Base-by-base conservation (phyloP, 64 coral and sea anemone genomes). In the Pocillopora verrucosa region DNA sequence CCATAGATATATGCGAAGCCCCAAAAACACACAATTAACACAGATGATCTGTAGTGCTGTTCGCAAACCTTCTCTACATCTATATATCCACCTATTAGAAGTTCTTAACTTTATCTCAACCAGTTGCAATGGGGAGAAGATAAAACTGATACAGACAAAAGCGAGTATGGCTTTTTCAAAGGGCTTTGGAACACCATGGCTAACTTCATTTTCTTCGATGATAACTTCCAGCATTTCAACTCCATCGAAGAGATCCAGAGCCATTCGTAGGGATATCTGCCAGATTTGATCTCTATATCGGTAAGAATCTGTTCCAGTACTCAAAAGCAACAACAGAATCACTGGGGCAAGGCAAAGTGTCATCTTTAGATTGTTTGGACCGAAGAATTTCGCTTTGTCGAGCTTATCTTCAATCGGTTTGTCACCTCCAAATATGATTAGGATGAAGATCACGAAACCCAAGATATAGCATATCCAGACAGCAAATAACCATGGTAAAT, bases 181-280 rank as follows among this genome's bases (percentile, higher is more conserved):
- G 1, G 3, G 7, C 38, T 30, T 41, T 19, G 93, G 15, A n/a
- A 90, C 13, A 9, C 84, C 64, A 5, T 74, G 51, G 2, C 58
- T 60, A 17, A 77, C 58, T 65, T 77, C 36, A 13, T 87, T 63
- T 58, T 87, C 77, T 86, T 91, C 89, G 1, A 93, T 26, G 13
- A 93, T 13, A 2, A 93, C 76, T 63, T 88, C 84, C 22, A 93
- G 74, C 41, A 88, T 75, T 88, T 93, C 91, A 0, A 93, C 72
- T 16, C 68, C 56, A 77, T 95, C 93, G 25, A 95, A 95, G 0
- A 95, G 58, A 57, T 95, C 85, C 38, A 95, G 10, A 11, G 86
- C 86, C 9, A 89, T 92, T 1, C 65, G 22, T 15, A 87, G 19
- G 0, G 67, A 91, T 1, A 95, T 58, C 34, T 59, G 61, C 59